Evolutionary conservation across 2,888 invertebrate genomes (phyloP), one percentile per base, ranked within the genome.

Genomic region (Pheosia tremula): DNA sequence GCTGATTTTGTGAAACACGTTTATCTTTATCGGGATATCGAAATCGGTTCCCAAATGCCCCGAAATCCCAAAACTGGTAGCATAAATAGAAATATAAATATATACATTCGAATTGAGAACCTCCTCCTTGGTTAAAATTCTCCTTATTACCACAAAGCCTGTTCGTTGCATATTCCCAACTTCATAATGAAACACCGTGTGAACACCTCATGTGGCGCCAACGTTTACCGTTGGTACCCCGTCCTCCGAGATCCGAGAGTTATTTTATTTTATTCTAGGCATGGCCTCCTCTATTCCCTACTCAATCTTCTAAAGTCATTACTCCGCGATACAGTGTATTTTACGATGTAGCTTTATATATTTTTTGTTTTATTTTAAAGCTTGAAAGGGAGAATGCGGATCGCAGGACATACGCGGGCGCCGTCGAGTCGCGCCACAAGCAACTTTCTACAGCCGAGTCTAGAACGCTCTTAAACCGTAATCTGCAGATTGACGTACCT

Each of bases 391-490:
- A 87, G 90, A 91, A 91, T 89, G 89, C 91, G 89, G 86, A 85
- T 90, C 88, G 89, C 93, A 92, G 93, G 93, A 93, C 91, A 86
- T 80, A 77, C 82, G 79, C 84, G 85, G 93, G 93, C 93, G 93
- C 93, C 93, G 84, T 75, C 68, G 79, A 87, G 93, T 91, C 93
- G 93, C 93, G 93, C 86, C 93, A 80, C 92, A 87, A 91, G 84
- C 91, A 91, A 93, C 93, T 93, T 93, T 93, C 93, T 93, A 93
- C 93, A 85, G 81, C 86, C 82, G 86, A 87, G 91, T 93, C 91
- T 93, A 93, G 89, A 93, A 84, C 90, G 84, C 84, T 90, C 86
- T 90, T 91, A 91, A 90, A 90, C 92, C 82, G 91, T 91, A 93
- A 93, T 93, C 92, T 87, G 86, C 85, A 85, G 91, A 91, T 92